These are phyloP conservation scores for Polyommatus icarus DNA, from an alignment of 2,888 invertebrate species.

Conservation along the genomic window DNA sequence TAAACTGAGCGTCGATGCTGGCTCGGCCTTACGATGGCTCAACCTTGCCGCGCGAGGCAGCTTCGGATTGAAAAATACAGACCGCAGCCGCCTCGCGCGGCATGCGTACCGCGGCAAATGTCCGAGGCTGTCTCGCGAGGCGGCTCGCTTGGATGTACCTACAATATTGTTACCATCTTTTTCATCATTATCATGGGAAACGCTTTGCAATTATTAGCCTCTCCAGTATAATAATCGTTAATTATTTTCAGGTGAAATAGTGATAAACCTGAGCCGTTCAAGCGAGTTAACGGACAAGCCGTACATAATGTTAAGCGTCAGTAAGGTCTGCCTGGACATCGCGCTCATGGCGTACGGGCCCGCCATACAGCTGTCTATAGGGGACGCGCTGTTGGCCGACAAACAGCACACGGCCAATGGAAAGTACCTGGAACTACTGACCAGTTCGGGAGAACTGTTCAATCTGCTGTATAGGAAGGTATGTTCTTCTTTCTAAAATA, in stretches of 20 bases:
- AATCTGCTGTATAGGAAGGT: slow-evolving; percentile 89
- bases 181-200: no score
- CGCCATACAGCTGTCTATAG: slow-evolving; percentile 83
- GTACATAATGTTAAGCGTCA: slow-evolving; percentile 86
- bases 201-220: no score
- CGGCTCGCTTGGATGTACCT: no score
- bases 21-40: no score
- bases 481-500: neutral
- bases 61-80: no score
- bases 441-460: slow-evolving; percentile 84
- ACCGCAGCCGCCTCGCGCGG: no score
- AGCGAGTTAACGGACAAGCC: slow-evolving; percentile 84
- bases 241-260: slow-evolving; percentile 73
- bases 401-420: slow-evolving; percentile 88
- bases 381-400: slow-evolving; percentile 80
- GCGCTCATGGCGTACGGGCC: slow-evolving; percentile 90
- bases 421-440: slow-evolving; percentile 87
- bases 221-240: no score
- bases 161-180: no score
- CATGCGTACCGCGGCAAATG: no score
- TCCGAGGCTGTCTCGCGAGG: no score
- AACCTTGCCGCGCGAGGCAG: no score
- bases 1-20: no score
- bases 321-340: slow-evolving; percentile 85
- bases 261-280: slow-evolving; percentile 83